phyloP scores from a whole-genome alignment of 2,113 vertebrate species.

The Urocolius indicus region DNA sequence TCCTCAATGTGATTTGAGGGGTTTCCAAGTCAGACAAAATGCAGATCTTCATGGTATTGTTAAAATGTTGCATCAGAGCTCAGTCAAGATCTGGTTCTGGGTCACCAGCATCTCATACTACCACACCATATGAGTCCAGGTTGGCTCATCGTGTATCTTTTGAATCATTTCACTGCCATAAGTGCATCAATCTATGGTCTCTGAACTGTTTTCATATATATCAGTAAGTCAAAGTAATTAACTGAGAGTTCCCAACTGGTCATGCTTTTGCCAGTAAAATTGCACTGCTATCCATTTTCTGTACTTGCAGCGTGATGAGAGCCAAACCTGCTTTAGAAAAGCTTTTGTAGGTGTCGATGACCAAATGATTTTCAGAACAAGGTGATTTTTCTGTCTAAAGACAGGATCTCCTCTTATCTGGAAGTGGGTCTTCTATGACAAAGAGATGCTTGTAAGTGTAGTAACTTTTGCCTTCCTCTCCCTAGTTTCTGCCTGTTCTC shows the following conservation, averaged over 20 bases:
- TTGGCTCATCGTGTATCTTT: not conserved
- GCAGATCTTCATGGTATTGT: not conserved
- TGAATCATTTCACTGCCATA: not conserved
- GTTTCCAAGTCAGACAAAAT: not conserved
- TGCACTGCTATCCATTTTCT: not conserved
- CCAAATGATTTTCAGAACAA: not conserved
- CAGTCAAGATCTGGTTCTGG: not conserved
- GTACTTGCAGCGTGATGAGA: not conserved
- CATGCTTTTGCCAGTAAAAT: not conserved
- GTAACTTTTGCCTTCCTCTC: not conserved
- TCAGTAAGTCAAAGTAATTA: not conserved
- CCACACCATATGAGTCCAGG: not conserved
- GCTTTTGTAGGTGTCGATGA: not conserved
- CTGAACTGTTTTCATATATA: not conserved
- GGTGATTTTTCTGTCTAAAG: not conserved
- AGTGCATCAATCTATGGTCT: not conserved
- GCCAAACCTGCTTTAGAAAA: not conserved
- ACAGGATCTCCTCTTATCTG: not conserved
- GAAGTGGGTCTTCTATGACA: not conserved
- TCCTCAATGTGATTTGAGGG: not conserved
- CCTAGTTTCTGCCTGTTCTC: not conserved
- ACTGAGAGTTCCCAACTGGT: not conserved
- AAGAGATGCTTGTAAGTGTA: not conserved
- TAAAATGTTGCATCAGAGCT: not conserved
- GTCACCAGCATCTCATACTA: not conserved